phyloP scores from a whole-genome alignment of 2,113 vertebrate genomes.

The Capricornis sumatraensis region DNA sequence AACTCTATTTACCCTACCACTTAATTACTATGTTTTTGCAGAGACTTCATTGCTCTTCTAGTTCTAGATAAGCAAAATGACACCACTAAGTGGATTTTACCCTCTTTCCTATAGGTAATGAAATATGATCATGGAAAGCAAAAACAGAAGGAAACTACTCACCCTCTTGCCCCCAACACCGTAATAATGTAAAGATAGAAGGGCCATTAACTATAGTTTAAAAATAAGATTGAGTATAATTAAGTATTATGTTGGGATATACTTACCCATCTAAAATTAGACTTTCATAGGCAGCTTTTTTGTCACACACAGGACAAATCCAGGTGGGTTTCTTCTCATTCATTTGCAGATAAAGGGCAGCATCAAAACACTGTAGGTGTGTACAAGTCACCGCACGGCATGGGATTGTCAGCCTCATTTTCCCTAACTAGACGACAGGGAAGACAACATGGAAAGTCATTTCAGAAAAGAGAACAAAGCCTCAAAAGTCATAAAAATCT shows the following conservation, averaged over 20 bases:
- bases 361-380: conserved; percentile 98
- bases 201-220: neutral
- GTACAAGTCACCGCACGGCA: conserved; percentile 96
- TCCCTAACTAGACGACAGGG: conserved; percentile 88
- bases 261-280: conserved; percentile 95
- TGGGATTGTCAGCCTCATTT: conserved; percentile 96
- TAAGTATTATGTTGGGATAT: neutral
- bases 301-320: conserved; percentile 99
- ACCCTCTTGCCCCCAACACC: neutral
- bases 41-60: neutral
- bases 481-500: neutral
- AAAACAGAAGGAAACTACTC: neutral
- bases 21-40: neutral
- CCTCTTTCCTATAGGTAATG: neutral
- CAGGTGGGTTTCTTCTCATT: conserved; percentile 98
- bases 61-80: conserved; percentile 22
- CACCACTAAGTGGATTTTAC: neutral
- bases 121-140: neutral
- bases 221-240: neutral
- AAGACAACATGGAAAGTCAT: neutral
- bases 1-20: neutral
- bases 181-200: neutral
- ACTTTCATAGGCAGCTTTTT: conserved; percentile 96
- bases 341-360: conserved; percentile 98
- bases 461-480: neutral